Base-by-base conservation (phyloP, 2,888 invertebrate genomes). In the Yponomeuta malinellus region DNA sequence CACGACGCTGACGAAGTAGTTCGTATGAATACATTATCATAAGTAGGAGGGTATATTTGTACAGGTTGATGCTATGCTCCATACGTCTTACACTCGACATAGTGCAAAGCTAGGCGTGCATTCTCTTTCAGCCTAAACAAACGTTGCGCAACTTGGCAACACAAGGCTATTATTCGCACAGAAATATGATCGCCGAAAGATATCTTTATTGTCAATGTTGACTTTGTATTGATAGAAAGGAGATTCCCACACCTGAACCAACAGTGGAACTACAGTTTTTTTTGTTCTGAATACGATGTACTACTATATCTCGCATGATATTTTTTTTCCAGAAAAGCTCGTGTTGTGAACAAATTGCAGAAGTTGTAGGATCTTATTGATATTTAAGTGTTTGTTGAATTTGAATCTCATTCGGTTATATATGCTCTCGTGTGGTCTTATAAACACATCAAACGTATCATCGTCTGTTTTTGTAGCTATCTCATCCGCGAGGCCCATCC, bases 201-300 rank as follows among this genome's bases (percentile, higher is more conserved):
- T 77, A 78, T 79, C 81, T 79, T 82, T 83, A 80, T 74, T 76
- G 77, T 79, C 80, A 88, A 89, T 85, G 83, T 90, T 88, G 83
- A 86, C 82, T 83, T 81, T 78, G 76, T 73, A 78, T 85, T 85
- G 84, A 87, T 86, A 84, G 80, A 78, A 79, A 77, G 76, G 74
- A 77, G 52, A 74, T 79, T 76, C 78, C 79, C 74, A 78, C 90
- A 92, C 90, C 91, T 92, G 90, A 90, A 79, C 83, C 78, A 91
- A 92, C 84, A 90, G 68, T 73, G 75, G 72, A 75, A 77, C 78
- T 73, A 72, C 0, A 2, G 33, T 78, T 74, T 52, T 3, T 29
- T 29, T 48, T 59, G 48, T 68, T 33, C 43, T 68, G 6, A 8
- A 67, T 10, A 37, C 15, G 12, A 43, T 67, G 37, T 43, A 43